These are phyloP conservation scores for Parthenolecanium corni DNA, from an alignment of 2,888 invertebrate species.

Conservation along the genomic window DNA sequence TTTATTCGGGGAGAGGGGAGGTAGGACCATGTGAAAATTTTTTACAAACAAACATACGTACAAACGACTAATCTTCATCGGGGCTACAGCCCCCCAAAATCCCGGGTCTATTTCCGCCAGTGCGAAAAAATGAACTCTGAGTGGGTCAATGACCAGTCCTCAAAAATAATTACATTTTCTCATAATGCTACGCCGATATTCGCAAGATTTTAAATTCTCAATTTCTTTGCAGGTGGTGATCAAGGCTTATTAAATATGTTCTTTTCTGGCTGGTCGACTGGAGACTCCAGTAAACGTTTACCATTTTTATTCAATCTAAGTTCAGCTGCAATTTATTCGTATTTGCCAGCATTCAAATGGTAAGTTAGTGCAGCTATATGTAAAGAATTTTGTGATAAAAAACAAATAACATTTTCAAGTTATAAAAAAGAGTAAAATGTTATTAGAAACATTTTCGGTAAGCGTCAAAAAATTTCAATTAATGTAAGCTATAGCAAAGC, in stretches of 20 bases:
- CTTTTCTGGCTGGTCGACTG: conserved; percentile 88
- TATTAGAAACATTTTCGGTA: too few species aligned
- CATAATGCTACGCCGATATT: background rate
- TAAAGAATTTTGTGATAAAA: background rate
- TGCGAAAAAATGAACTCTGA: too few species aligned
- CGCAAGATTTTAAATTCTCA: conserved; percentile 1
- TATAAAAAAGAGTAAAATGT: background rate
- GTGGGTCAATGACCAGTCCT: background rate
- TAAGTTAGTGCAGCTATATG: conserved; percentile 44
- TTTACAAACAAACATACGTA: too few species aligned
- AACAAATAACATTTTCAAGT: too few species aligned
- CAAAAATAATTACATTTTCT: background rate
- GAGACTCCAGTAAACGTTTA: conserved; percentile 81
- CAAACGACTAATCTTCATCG: too few species aligned
- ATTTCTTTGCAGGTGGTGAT: conserved; percentile 56
- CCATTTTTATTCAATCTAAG: conserved; percentile 98
- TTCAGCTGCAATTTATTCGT: conserved; percentile 92
- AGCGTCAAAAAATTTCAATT: too few species aligned
- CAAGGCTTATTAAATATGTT: conserved; percentile 91
- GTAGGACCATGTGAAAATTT: too few species aligned
- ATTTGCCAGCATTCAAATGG: conserved; percentile 95
- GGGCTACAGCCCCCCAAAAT: too few species aligned
- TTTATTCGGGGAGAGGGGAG: too few species aligned
- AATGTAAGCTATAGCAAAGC: too few species aligned
- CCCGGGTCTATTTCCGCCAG: too few species aligned